Percentiles rank a stretch among this genome's conserved stretches.
Conservation (phyloP, 2,888 invertebrate species). For the Chironomus tentans region DNA sequence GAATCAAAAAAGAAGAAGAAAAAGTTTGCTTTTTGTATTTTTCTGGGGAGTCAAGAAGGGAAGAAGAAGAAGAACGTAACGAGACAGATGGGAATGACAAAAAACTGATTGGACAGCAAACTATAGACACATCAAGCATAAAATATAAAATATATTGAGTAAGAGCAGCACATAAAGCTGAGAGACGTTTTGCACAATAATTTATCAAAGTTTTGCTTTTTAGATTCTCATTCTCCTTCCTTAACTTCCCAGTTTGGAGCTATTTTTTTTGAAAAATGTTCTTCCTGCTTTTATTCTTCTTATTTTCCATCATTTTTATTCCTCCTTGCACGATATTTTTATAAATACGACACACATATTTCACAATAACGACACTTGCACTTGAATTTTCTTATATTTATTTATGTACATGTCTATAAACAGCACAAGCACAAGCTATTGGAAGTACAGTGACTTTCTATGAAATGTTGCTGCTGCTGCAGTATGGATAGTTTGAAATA, state of each 20-base stretch:
- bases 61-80: constrained; percentile 16
- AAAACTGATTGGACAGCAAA: constrained; percentile 26
- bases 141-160: neutral
- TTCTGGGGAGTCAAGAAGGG: neutral
- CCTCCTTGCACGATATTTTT: neutral
- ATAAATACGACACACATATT: neutral
- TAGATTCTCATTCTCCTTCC: neutral
- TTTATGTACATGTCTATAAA: neutral
- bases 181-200: constrained; percentile 25
- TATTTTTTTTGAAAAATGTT: constrained; percentile 4
- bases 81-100: constrained; percentile 27
- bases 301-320: neutral
- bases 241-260: neutral
- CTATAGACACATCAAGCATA: constrained; percentile 21
- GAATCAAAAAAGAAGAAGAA: no score
- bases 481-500: neutral
- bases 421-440: neutral
- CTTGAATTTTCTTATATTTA: neutral
- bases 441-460: neutral
- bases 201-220: constrained; percentile 26
- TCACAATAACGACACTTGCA: constrained; percentile 6
- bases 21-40: neutral
- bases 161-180: neutral
- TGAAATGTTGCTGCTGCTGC: no score
- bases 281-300: neutral